Percentiles rank a stretch among this genome's conserved stretches.
phyloP scores from a whole-genome alignment of 2,113 vertebrate species.

The Progne subis region DNA sequence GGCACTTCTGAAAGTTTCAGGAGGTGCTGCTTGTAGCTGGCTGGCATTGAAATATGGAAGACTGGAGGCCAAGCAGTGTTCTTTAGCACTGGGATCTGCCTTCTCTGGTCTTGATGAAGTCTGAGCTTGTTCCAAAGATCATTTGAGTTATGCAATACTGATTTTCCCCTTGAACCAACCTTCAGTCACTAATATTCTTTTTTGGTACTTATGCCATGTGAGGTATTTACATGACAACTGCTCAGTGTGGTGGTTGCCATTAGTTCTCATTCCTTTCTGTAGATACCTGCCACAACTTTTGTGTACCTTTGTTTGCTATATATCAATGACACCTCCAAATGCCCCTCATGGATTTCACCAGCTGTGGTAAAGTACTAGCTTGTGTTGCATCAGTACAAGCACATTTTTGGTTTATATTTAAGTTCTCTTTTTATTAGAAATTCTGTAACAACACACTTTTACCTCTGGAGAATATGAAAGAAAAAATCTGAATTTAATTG shows the following conservation, averaged over 20 bases:
- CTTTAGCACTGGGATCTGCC: background rate
- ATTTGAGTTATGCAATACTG: background rate
- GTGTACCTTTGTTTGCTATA: background rate
- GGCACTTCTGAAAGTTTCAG: background rate
- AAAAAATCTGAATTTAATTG: background rate
- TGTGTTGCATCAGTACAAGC: background rate
- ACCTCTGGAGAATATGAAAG: background rate
- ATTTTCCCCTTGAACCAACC: background rate
- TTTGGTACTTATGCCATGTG: background rate
- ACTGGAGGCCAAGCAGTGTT: background rate
- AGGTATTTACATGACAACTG: background rate
- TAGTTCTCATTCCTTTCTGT: background rate
- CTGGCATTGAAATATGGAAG: background rate
- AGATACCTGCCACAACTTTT: background rate
- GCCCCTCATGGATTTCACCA: background rate
- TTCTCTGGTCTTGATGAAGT: background rate
- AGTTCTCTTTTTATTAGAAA: background rate
- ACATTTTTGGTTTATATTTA: background rate
- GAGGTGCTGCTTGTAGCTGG: background rate
- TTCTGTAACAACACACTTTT: background rate
- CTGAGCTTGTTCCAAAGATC: background rate
- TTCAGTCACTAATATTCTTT: background rate
- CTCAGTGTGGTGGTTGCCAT: background rate
- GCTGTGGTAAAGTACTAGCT: background rate
- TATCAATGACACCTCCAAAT: background rate